phyloP scores from a whole-genome alignment of 2,888 invertebrate species.

The Invenusta paracnida region DNA sequence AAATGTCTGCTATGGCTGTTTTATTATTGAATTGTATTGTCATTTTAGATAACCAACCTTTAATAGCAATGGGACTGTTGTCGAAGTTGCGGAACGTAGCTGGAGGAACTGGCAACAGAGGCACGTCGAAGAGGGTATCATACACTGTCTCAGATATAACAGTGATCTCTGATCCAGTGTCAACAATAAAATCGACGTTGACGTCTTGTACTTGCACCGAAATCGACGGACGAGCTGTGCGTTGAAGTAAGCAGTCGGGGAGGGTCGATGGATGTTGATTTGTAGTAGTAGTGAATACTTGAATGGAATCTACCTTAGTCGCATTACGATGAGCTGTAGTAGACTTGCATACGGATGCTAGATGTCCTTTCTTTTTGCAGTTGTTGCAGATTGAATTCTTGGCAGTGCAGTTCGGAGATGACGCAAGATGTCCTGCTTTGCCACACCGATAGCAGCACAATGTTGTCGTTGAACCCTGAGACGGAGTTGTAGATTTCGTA shows the following conservation, averaged over 20 bases:
- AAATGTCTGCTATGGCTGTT: constrained; percentile 29
- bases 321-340: constrained; percentile 11
- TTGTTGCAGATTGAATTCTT: constrained; percentile 17
- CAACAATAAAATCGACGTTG: not conserved
- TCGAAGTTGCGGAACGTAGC: constrained; percentile 12
- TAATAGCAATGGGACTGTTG: constrained; percentile 25
- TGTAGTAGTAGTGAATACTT: constrained; percentile 23
- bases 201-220: constrained; percentile 1
- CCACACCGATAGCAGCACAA: constrained; percentile 14
- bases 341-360: constrained; percentile 26
- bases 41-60: constrained; percentile 29
- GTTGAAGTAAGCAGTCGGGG: constrained; percentile 26
- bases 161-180: constrained; percentile 25
- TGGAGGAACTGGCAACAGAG: constrained; percentile 16
- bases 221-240: constrained; percentile 29
- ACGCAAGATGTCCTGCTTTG: constrained; percentile 27
- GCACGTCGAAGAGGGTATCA: constrained; percentile 26
- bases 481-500: not conserved
- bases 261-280: constrained; percentile 29
- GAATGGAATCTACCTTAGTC: constrained; percentile 29
- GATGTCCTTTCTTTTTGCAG: constrained; percentile 18
- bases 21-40: constrained; percentile 29
- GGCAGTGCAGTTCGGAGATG: constrained; percentile 23
- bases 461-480: not conserved
- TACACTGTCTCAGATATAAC: constrained; percentile 23